phyloP scores from a whole-genome alignment of 2,888 invertebrate genomes.

The Orgyia antiqua region DNA sequence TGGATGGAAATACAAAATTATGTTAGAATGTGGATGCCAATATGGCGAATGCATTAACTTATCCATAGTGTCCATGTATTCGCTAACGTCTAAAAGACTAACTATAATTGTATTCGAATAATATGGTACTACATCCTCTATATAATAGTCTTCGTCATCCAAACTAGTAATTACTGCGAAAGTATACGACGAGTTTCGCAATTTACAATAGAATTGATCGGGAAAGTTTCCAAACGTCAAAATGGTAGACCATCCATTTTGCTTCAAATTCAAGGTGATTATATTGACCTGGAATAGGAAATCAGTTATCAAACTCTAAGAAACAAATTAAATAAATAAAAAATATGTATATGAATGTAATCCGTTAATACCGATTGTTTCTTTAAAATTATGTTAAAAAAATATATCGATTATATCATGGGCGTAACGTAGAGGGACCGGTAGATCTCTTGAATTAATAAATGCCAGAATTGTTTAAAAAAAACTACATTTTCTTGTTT shows the following conservation, averaged over 20 bases:
- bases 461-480: no score
- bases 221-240: constrained; percentile 46
- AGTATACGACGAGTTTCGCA: constrained; percentile 33
- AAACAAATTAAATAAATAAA: no score
- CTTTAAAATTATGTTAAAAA: no score
- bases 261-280: constrained; percentile 38
- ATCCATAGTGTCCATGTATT: constrained; percentile 44
- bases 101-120: constrained; percentile 45
- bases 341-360: no score
- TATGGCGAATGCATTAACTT: constrained; percentile 37
- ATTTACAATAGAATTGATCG: constrained; percentile 36
- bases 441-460: no score
- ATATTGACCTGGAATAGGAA: constrained; percentile 42
- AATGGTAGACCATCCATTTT: constrained; percentile 51
- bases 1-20: constrained; percentile 45
- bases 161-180: constrained; percentile 34
- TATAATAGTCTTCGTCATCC: constrained; percentile 33
- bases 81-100: constrained; percentile 31
- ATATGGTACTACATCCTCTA: constrained; percentile 42
- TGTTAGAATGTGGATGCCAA: constrained; percentile 52
- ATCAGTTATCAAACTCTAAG: not conserved
- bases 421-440: no score
- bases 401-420: no score
- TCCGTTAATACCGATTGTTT: no score
- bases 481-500: no score